Percentiles rank a stretch among this genome's conserved stretches.
phyloP scores from a whole-genome alignment of 2,888 invertebrate genomes.

The Saturnia japonica region DNA sequence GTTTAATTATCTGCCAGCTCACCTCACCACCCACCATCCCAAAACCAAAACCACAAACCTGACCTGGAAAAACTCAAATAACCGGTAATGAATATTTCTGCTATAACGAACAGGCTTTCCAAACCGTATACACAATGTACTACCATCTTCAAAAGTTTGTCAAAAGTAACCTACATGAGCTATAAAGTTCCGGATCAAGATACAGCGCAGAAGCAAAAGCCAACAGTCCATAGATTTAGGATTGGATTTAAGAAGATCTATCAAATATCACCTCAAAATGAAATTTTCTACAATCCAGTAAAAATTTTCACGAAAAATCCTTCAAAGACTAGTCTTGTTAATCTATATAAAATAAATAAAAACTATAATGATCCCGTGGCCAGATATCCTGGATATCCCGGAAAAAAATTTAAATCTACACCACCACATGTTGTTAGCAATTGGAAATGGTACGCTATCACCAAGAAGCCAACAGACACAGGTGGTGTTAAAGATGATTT shows the following conservation, averaged over 20 bases:
- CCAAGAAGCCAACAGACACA: slow-evolving; percentile 18
- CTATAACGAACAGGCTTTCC: neutral
- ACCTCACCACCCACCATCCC: neutral
- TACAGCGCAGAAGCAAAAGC: neutral
- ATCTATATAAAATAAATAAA: neutral
- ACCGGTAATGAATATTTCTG: neutral
- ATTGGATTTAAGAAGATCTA: neutral
- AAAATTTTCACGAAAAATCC: neutral
- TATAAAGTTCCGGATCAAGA: neutral
- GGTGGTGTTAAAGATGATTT: slow-evolving; percentile 23
- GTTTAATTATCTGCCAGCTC: neutral
- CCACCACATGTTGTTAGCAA: slow-evolving; percentile 19
- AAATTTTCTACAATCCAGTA: neutral
- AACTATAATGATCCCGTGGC: slow-evolving; percentile 2
- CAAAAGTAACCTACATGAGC: neutral
- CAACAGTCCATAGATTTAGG: neutral
- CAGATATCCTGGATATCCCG: neutral
- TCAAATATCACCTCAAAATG: neutral
- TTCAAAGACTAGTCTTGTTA: neutral
- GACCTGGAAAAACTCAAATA: neutral
- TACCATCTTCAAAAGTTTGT: neutral
- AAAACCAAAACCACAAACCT: neutral
- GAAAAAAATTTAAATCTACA: slow-evolving; percentile 7
- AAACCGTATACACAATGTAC: neutral
- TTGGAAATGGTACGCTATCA: slow-evolving; percentile 28